phyloP scores from a whole-genome alignment of 2,888 invertebrate genomes.

The Lycia hirtaria region DNA sequence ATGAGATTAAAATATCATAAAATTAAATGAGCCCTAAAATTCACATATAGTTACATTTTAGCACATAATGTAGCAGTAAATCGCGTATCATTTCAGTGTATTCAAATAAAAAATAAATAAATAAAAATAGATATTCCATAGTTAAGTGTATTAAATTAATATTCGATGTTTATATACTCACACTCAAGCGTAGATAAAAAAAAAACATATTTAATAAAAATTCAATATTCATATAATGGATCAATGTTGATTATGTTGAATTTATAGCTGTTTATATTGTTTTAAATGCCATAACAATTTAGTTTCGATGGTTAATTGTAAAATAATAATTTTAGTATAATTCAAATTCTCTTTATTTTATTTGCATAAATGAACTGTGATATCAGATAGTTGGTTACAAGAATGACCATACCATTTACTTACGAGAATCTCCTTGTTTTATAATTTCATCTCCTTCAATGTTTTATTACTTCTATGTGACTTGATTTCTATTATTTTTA shows the following conservation, averaged over 20 bases:
- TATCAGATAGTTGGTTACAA: constrained; percentile 81
- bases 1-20: constrained; percentile 7
- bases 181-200: constrained; percentile 16
- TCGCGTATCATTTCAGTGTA: constrained; percentile 33
- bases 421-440: constrained; percentile 19
- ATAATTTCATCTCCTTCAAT: not conserved
- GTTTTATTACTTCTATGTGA: constrained; percentile 36
- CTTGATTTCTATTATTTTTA: constrained; percentile 52
- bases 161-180: constrained; percentile 36
- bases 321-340: constrained; percentile 49
- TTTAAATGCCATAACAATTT: constrained; percentile 63
- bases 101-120: constrained; percentile 14
- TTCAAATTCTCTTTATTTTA: constrained; percentile 62
- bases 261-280: constrained; percentile 43
- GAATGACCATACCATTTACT: constrained; percentile 35
- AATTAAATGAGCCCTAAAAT: constrained; percentile 14
- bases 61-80: constrained; percentile 32
- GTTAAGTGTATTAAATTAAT: constrained; percentile 31
- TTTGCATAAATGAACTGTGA: constrained; percentile 86
- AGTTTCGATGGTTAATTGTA: constrained; percentile 40
- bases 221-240: constrained; percentile 17
- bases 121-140: constrained; percentile 28
- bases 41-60: constrained; percentile 37
- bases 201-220: constrained; percentile 16
- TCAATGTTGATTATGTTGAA: constrained; percentile 40